Conservation (phyloP, 2,113 vertebrate genomes). For the Tonatia bakeri region DNA sequence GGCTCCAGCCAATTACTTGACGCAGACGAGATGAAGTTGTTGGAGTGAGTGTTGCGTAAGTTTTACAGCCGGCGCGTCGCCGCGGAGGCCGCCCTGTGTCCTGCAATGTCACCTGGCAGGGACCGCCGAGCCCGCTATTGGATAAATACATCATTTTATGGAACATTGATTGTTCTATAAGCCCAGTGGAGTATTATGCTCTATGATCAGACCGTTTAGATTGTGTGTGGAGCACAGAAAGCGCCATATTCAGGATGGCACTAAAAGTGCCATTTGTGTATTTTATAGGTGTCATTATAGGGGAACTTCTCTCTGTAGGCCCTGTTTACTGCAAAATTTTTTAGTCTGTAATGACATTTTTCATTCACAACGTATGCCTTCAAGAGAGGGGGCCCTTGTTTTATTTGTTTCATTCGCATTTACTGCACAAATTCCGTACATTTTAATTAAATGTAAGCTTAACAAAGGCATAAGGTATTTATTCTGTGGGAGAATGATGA, state of each 20-base stretch:
- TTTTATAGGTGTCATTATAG: conserved; percentile 91
- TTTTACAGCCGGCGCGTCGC: conserved; percentile 84
- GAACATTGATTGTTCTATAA: conserved; percentile 94
- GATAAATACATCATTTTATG: conserved; percentile 94
- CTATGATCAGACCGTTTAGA: conserved; percentile 93
- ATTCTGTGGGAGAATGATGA: conserved; percentile 80
- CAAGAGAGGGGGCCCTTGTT: conserved; percentile 88
- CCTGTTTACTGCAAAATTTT: conserved; percentile 89
- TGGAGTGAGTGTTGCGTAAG: conserved; percentile 89
- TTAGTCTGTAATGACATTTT: conserved; percentile 91
- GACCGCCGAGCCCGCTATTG: conserved; percentile 89
- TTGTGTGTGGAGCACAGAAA: conserved; percentile 92
- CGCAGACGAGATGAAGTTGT: conserved; percentile 92
- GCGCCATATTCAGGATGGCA: conserved; percentile 91
- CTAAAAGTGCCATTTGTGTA: conserved; percentile 92
- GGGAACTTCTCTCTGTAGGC: conserved; percentile 89
- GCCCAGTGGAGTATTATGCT: conserved; percentile 91
- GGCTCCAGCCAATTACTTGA: conserved; percentile 91
- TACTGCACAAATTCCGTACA: conserved; percentile 89
- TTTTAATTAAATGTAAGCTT: conserved; percentile 92
- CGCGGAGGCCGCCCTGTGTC: conserved; percentile 82
- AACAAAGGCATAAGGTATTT: conserved; percentile 87
- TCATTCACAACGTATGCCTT: conserved; percentile 91
- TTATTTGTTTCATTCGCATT: conserved; percentile 89
- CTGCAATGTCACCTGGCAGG: conserved; percentile 87